A percentile compares a stretch with the other conserved stretches of the same genome.
Evolutionary conservation across 2,888 invertebrate species (phyloP).

Genomic region (Mongoloraphidia duomilia): DNA sequence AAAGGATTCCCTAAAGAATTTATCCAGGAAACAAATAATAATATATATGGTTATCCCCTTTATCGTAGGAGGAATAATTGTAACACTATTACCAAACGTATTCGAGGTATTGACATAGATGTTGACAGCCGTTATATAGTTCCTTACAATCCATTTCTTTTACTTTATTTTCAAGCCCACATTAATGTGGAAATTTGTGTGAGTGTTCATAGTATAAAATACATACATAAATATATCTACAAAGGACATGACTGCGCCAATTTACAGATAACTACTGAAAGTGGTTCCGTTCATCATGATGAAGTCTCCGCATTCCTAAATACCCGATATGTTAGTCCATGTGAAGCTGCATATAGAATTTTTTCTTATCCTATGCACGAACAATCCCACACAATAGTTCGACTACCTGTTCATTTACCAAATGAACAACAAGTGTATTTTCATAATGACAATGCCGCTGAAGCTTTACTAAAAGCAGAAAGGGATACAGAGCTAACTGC

Average conservation of each 20-base stretch:
- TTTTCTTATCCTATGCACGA: slow-evolving; percentile 14
- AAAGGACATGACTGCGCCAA: slow-evolving; percentile 14
- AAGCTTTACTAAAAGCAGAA: slow-evolving; percentile 13
- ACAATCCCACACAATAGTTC: slow-evolving; percentile 11
- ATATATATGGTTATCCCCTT: slow-evolving; percentile 20
- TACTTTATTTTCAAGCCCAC: slow-evolving; percentile 21
- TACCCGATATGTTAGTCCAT: slow-evolving; percentile 15
- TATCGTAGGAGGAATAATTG: slow-evolving; percentile 18
- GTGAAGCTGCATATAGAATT: slow-evolving; percentile 14
- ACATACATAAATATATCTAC: slow-evolving; percentile 14
- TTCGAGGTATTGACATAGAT: slow-evolving; percentile 5
- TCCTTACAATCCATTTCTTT: slow-evolving; percentile 23
- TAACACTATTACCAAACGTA: slow-evolving; percentile 5
- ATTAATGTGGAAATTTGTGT: slow-evolving; percentile 24
- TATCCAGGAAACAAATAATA: slow-evolving; percentile 15
- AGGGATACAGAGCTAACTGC: too few species aligned
- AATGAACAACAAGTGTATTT: slow-evolving; percentile 15
- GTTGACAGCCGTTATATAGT: slow-evolving; percentile 24
- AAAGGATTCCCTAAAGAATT: slow-evolving; percentile 13
- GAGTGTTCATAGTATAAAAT: neutral
- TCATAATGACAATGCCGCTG: slow-evolving; percentile 9
- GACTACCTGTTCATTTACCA: slow-evolving; percentile 16
- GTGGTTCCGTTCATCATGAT: slow-evolving; percentile 10
- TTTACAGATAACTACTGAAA: slow-evolving; percentile 9
- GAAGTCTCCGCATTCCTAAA: slow-evolving; percentile 15